These are phyloP conservation scores for Cyanoramphus novaezelandiae DNA, from an alignment of 2,113 vertebrate species.

Conservation along the genomic window DNA sequence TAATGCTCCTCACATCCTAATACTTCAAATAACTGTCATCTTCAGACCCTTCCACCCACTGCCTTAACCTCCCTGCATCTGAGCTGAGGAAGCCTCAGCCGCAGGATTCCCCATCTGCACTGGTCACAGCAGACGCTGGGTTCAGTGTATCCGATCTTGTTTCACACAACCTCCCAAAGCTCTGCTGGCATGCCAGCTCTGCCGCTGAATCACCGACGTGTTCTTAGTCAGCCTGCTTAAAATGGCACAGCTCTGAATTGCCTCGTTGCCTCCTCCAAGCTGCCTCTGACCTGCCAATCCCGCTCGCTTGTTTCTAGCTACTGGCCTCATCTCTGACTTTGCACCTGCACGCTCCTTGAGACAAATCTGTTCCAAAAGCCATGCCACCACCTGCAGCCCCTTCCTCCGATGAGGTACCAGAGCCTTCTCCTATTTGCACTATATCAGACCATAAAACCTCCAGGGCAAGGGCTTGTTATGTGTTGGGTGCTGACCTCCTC, in stretches of 20 bases:
- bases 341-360: rapidly evolving
- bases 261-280: background rate
- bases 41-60: background rate
- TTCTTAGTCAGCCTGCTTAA: slow-evolving; percentile 54
- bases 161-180: background rate
- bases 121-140: background rate
- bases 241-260: slow-evolving; percentile 26
- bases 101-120: background rate
- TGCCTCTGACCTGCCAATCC: slow-evolving; percentile 4
- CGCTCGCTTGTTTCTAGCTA: rapidly evolving
- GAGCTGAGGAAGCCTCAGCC: background rate
- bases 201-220: slow-evolving; percentile 1
- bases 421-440: background rate
- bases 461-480: background rate
- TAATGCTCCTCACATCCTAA: background rate
- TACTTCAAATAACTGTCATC: background rate
- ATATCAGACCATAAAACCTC: background rate
- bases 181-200: background rate
- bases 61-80: background rate
- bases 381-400: rapidly evolving
- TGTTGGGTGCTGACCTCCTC: slow-evolving; percentile 15
- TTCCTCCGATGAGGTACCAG: background rate
- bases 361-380: background rate
- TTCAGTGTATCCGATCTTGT: background rate
- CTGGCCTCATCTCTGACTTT: background rate